phyloP scores from a whole-genome alignment of 2,888 invertebrate species.

The Ferrisia virgata region DNA sequence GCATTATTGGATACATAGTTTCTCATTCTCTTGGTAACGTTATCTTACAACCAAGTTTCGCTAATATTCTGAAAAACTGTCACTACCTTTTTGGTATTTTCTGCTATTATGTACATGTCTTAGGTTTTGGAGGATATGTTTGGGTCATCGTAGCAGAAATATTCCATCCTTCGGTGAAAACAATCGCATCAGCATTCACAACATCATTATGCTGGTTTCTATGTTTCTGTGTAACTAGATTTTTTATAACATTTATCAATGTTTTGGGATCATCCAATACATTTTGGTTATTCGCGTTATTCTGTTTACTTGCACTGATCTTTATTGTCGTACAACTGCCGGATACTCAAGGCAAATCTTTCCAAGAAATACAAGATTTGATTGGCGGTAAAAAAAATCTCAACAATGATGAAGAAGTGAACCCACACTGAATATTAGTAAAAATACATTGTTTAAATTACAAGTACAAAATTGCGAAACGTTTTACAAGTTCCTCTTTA shows the following conservation, averaged over 20 bases:
- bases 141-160: conserved; percentile 82
- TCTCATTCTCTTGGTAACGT: not conserved
- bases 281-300: conserved; percentile 70
- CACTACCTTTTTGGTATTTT: not conserved
- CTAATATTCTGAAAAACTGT: not conserved
- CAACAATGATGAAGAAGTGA: not conserved
- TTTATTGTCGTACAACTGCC: conserved; percentile 74
- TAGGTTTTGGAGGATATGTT: conserved; percentile 70
- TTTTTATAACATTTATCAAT: conserved; percentile 60
- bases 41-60: no score
- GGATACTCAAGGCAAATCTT: conserved; percentile 48
- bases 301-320: conserved; percentile 62
- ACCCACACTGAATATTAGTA: no score
- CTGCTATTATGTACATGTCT: not conserved
- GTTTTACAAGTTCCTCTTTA: no score
- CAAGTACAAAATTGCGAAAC: no score
- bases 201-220: conserved; percentile 74
- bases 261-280: conserved; percentile 64
- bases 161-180: conserved; percentile 74
- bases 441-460: no score
- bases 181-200: conserved; percentile 70
- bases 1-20: not conserved
- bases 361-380: conserved; percentile 49
- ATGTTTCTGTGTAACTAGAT: conserved; percentile 73
- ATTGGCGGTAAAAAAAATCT: not conserved